phyloP scores from a whole-genome alignment of 2,113 vertebrate species.

The Neogobius melanostomus region DNA sequence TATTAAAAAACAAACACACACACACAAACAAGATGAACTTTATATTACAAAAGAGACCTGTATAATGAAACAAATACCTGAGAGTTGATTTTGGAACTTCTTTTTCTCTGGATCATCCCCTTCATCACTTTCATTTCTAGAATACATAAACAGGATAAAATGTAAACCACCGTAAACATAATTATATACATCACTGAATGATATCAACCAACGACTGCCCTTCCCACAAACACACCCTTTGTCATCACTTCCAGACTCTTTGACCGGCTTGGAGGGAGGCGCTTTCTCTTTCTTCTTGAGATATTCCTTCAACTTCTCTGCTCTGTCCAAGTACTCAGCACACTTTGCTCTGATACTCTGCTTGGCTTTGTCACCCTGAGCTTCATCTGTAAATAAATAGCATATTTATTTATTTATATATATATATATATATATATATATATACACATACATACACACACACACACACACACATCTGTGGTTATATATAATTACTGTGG shows the following conservation, averaged over 20 bases:
- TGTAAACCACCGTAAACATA: neutral
- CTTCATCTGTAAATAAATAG: conserved; percentile 84
- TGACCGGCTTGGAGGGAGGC: conserved; percentile 86
- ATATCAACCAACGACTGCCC: conserved; percentile 16
- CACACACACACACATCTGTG: no score
- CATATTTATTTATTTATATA: neutral
- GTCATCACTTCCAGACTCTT: conserved; percentile 84
- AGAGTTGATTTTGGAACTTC: conserved; percentile 96
- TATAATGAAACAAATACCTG: conserved; percentile 75
- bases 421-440: no score
- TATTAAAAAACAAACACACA: no score
- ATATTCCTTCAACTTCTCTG: conserved; percentile 94
- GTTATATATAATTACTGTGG: no score
- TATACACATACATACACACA: no score
- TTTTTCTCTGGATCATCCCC: conserved; percentile 95
- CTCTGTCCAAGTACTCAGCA: conserved; percentile 92
- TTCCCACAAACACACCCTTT: conserved; percentile 84
- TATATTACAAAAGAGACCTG: neutral
- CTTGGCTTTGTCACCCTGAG: conserved; percentile 93
- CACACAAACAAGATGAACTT: neutral
- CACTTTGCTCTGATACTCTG: conserved; percentile 92
- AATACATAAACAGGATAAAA: conserved; percentile 24
- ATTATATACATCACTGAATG: conserved; percentile 2
- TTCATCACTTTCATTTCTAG: conserved; percentile 95
- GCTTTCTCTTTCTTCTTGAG: conserved; percentile 90